Conservation (phyloP, 2,888 invertebrate genomes). For the Ashinkailepas kermadecensis region DNA sequence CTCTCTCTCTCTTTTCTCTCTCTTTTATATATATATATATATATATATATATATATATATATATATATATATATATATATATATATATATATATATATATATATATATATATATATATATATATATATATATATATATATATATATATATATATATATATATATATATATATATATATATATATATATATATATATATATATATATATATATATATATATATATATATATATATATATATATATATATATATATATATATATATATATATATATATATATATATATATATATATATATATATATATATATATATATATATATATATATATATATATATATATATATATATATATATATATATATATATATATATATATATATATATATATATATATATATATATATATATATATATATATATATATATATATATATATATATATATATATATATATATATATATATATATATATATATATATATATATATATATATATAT, state of each 20-base stretch:
- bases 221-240: too few species aligned
- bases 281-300: not conserved
- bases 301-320: not conserved
- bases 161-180: not conserved
- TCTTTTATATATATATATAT: not conserved
- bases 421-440: not conserved
- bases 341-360: not conserved
- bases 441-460: conserved; percentile 15
- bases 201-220: too few species aligned
- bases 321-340: not conserved
- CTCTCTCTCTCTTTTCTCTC: not conserved
- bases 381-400: not conserved
- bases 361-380: not conserved
- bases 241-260: too few species aligned
- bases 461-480: conserved; percentile 10
- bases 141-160: not conserved
- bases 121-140: not conserved
- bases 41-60: not conserved
- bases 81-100: not conserved
- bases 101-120: not conserved
- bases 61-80: not conserved
- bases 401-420: not conserved
- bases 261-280: not conserved
- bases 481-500: not conserved
- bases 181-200: too few species aligned